phyloP scores from a whole-genome alignment of 2,888 invertebrate genomes.

The Rhagophthalmus giganteus region DNA sequence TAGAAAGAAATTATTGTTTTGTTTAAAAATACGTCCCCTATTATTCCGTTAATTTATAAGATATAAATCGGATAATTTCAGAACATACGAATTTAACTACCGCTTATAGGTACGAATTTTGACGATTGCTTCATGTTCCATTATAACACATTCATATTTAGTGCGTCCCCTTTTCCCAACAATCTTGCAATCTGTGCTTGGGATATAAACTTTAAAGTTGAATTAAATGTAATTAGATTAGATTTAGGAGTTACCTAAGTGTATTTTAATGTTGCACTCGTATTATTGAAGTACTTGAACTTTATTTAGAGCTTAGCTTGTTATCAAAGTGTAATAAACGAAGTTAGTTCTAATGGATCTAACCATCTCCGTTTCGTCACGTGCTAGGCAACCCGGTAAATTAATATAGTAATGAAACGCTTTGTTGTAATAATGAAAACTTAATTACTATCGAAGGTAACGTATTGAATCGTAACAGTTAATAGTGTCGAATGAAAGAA shows the following conservation, averaged over 20 bases:
- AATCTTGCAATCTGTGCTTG: slow-evolving; percentile 21
- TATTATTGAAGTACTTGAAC: slow-evolving; percentile 28
- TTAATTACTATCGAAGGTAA: too few relatives aligned
- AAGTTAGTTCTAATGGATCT: slow-evolving; percentile 29
- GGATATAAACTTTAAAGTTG: slow-evolving; percentile 26
- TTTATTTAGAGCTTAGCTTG: slow-evolving; percentile 31
- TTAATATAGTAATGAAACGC: too few relatives aligned
- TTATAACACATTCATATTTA: slow-evolving; percentile 18
- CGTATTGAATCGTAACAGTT: too few relatives aligned
- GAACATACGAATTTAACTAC: background rate
- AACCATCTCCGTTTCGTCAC: slow-evolving; percentile 22
- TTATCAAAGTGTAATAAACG: slow-evolving; percentile 29
- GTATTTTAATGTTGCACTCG: slow-evolving; percentile 32
- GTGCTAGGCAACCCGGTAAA: slow-evolving; percentile 4
- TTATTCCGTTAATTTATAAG: too few relatives aligned
- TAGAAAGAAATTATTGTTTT: too few relatives aligned
- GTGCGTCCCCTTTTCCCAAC: slow-evolving; percentile 1
- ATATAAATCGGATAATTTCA: background rate
- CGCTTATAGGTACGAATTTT: too few relatives aligned
- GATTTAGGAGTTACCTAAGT: slow-evolving; percentile 33
- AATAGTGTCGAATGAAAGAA: too few relatives aligned
- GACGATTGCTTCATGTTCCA: slow-evolving; percentile 14
- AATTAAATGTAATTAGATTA: slow-evolving; percentile 31
- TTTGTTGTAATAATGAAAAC: too few relatives aligned
- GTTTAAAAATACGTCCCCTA: too few relatives aligned